Evolutionary conservation across 37 sponge, comb jelly and placozoan genomes (phyloP), one percentile per base, ranked within the genome.

Genomic region (Petrosia ficiformis): DNA sequence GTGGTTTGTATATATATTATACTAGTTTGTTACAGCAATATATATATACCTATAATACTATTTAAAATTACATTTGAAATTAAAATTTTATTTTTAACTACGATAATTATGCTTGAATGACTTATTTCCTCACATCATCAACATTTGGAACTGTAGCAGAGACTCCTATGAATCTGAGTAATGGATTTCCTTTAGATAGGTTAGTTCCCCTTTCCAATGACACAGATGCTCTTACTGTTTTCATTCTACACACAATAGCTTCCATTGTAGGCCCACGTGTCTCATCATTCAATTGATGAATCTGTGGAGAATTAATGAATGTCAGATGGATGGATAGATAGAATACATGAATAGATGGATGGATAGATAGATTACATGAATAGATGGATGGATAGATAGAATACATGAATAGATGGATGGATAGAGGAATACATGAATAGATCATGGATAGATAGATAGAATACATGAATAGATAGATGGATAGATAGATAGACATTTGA

Each of bases 81-180:
- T 61, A 26, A 26, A n/a, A 61, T 61, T 24, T 61, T n/a, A 26
- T n/a, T n/a, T n/a, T n/a, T n/a, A n/a, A n/a, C n/a, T n/a, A n/a
- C n/a, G 11, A 4, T 37, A 39, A 48, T 38, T 4, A 0, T 8
- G 30, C 68, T 19, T n/a, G n/a, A n/a, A n/a, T n/a, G n/a, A n/a
- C n/a, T 4, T 39, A 42, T 30, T 32, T 28, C 64, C 79, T 73
- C 42, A 94, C 92, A 87, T 99, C 99, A 31, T 80, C 43, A 40
- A 89, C 84, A 79, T 99, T 99, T 41, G 99, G 99, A 26, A 93
- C 85, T 42, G 99, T 99, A 38, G 99, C 99, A 64, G 99, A 99
- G n/a, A 96, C 81, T 34, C 96, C 99, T 43, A 99, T 73, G 57
- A 99, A 89, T 54, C 99, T 80, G 11, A 99, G 81, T 42, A 57